Conservation (phyloP, 37 sponge, comb jelly and placozoan species). For the Cliona cf. orientalis region DNA sequence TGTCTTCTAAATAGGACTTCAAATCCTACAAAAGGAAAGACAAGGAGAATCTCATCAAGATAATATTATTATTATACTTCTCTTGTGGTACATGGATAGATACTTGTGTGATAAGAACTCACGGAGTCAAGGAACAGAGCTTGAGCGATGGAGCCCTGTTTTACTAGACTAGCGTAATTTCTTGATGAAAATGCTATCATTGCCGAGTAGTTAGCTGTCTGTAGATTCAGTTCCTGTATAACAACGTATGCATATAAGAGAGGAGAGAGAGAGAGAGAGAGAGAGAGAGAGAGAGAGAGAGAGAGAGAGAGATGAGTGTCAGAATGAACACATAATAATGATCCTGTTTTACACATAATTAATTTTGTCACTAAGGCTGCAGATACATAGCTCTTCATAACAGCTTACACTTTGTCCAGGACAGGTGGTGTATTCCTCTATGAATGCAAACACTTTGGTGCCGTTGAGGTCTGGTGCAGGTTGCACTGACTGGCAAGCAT, state of each 20-base stretch:
- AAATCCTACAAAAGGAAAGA: too few relatives aligned
- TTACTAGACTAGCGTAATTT: neutral
- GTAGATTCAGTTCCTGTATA: conserved; percentile 3
- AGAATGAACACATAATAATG: neutral
- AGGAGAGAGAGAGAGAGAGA: neutral
- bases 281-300: neutral
- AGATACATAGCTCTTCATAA: too few relatives aligned
- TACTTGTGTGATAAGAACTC: neutral
- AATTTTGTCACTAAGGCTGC: neutral
- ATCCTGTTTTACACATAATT: neutral
- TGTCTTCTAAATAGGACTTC: too few relatives aligned
- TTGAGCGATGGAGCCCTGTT: neutral
- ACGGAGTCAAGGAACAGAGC: conserved; percentile 5
- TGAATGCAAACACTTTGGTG: conserved; percentile 26
- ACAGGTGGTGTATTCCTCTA: conserved; percentile 42
- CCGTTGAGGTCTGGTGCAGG: neutral
- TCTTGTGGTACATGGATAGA: neutral
- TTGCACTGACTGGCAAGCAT: conserved; percentile 36
- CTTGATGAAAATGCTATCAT: conserved; percentile 13
- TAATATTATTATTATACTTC: too few relatives aligned
- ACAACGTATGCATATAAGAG: neutral
- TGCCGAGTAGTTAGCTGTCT: conserved; percentile 4
- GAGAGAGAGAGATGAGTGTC: neutral
- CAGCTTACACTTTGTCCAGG: conserved; percentile 26
- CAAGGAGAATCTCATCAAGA: too few relatives aligned